Evolutionary conservation across 2,888 invertebrate species (phyloP).

Genomic region (Nomada fabriciana): DNA sequence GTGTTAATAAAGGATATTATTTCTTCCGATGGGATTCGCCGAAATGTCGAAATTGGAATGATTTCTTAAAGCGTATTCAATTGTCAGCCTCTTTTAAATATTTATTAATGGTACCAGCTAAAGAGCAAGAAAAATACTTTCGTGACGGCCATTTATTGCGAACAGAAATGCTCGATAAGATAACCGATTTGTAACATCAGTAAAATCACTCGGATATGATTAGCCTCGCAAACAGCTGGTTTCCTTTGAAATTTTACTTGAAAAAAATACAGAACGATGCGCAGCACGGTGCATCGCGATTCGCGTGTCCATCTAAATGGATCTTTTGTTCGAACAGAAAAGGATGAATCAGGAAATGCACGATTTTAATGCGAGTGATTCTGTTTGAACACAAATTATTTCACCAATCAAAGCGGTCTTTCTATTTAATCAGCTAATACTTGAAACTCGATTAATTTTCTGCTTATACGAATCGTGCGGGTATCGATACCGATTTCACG

Average conservation of each 20-base stretch:
- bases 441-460: neutral
- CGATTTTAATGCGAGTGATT: neutral
- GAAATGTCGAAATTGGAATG: no score
- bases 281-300: neutral
- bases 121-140: neutral
- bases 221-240: neutral
- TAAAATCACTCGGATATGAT: neutral
- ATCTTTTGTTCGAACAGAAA: neutral
- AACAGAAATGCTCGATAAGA: conserved; percentile 3
- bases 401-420: neutral
- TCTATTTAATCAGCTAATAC: neutral
- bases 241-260: conserved; percentile 13
- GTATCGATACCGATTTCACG: conserved; percentile 6
- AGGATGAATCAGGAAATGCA: no score
- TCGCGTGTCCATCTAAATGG: neutral
- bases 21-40: no score
- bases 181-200: neutral
- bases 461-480: neutral
- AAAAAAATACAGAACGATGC: neutral
- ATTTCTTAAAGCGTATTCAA: no score
- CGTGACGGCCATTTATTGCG: no score
- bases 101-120: no score
- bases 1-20: no score
- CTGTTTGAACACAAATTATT: neutral
- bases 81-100: no score